Base-by-base conservation (phyloP, 2,888 invertebrate species). In the Bellardia pandia region DNA sequence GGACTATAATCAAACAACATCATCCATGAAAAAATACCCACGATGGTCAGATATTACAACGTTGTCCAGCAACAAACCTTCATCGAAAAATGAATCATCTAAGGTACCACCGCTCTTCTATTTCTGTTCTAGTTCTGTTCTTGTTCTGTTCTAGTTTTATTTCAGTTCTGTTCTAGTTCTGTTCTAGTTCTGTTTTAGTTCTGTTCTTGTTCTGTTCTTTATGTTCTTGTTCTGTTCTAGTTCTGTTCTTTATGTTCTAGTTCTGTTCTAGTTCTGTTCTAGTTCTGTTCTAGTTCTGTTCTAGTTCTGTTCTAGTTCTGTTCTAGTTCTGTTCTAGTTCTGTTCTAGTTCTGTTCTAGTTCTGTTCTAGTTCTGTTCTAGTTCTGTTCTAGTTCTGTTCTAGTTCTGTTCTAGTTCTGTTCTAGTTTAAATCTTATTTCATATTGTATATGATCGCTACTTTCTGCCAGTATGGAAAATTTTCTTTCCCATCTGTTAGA, bases 211-310 rank as follows among this genome's bases (percentile, higher is more conserved):
- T 51, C 8, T 51, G 33, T 14, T 48, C 3, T 48, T 33, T 51
- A 3, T 51, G 33, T 14, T 48, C 3, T 48, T 7, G 51, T 51
- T 51, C 51, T 13, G 51, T 56, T 51, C 56, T 56, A 56, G 56
- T 56, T 56, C 56, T 13, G 56, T 56, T 56, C 56, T 56, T 56
- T 56, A 23, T 13, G 56, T 56, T 56, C 56, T 56, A 56, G 56
- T 56, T 56, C 56, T 13, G 56, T 51, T 51, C 56, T 56, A 56
- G 56, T 56, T 56, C 56, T 13, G 56, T 56, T 56, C 56, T 56
- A 56, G 56, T 56, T 56, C 56, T 13, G 56, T 56, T 56, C 56
- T 56, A 56, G 56, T 56, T 56, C 56, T 13, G 56, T 56, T 56
- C 56, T 56, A 56, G 56, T 56, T 56, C 56, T 13, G 56, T 56